These are phyloP conservation scores for Polypedilum vanderplanki DNA, from an alignment of 1,140 invertebrate genomes.

Conservation along the genomic window DNA sequence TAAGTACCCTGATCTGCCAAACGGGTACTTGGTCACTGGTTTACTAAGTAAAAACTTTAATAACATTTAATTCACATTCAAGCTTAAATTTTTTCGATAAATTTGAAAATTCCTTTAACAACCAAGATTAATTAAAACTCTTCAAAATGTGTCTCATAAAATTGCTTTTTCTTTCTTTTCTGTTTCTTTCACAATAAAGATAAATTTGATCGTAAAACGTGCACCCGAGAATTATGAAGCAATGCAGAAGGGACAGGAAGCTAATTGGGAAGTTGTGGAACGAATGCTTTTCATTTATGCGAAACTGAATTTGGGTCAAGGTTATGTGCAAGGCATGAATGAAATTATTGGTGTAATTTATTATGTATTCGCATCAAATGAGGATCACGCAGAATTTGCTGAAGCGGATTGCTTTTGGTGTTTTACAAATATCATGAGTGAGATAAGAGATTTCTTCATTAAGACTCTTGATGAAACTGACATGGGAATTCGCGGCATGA, in stretches of 20 bases:
- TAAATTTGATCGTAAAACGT: constrained; percentile 59
- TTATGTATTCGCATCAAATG: constrained; percentile 90
- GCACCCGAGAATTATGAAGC: constrained; percentile 71
- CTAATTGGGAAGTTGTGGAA: constrained; percentile 96
- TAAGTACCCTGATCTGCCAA: no score
- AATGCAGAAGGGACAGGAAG: constrained; percentile 73
- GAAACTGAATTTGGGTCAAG: constrained; percentile 95
- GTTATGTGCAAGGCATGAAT: constrained; percentile 99
- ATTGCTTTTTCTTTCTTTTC: not conserved
- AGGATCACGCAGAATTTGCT: constrained; percentile 75
- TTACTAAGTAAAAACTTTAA: no score
- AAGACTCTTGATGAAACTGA: constrained; percentile 89
- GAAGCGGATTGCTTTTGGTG: constrained; percentile 98
- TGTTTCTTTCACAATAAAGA: constrained; percentile 33
- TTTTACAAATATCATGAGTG: constrained; percentile 94
- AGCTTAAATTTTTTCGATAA: no score
- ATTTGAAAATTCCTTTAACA: no score
- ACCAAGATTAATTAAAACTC: no score
- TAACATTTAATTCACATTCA: no score
- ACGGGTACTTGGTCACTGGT: no score
- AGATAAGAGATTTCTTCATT: constrained; percentile 97
- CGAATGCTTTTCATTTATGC: constrained; percentile 95
- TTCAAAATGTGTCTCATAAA: not conserved
- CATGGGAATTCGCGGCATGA: constrained; percentile 79
- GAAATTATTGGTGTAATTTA: constrained; percentile 98